phyloP scores from a whole-genome alignment of 2,113 vertebrate genomes.

The Cephalophus harveyi region DNA sequence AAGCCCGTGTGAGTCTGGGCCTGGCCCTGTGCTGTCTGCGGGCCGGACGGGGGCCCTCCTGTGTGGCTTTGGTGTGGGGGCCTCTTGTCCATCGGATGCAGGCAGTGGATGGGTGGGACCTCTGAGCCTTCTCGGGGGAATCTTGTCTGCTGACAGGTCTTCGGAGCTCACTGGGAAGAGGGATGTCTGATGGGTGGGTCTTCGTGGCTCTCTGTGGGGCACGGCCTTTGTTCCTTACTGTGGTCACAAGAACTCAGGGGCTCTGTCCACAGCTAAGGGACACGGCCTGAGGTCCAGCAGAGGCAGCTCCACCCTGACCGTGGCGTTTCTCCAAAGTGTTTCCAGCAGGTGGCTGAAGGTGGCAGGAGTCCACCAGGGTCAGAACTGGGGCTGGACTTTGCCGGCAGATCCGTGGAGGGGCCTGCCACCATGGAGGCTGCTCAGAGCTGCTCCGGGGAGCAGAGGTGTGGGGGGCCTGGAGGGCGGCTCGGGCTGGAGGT shows the following conservation, averaged over 20 bases:
- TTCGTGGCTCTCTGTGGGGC: neutral
- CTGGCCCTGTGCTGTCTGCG: neutral
- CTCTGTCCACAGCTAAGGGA: neutral
- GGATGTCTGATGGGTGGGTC: neutral
- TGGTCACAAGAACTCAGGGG: neutral
- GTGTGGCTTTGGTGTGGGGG: neutral
- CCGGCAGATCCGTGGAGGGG: neutral
- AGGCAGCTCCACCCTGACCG: accelerated
- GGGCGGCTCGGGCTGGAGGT: neutral
- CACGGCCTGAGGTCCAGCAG: accelerated
- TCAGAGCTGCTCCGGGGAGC: neutral
- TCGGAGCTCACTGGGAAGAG: neutral
- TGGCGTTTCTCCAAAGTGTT: neutral
- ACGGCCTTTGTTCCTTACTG: accelerated
- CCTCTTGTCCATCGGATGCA: accelerated
- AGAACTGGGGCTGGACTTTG: neutral
- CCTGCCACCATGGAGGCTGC: neutral
- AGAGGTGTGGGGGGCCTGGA: constrained; percentile 15
- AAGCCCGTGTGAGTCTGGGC: constrained; percentile 11
- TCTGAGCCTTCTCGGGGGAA: neutral
- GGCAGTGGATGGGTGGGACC: no score
- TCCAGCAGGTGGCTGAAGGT: constrained; percentile 21
- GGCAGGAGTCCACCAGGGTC: accelerated
- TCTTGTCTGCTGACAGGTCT: neutral
- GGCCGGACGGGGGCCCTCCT: neutral